A percentile compares a stretch with the other conserved stretches of the same genome.
Conservation (phyloP, 2,113 vertebrate genomes). For the Leucoraja erinaceus region DNA sequence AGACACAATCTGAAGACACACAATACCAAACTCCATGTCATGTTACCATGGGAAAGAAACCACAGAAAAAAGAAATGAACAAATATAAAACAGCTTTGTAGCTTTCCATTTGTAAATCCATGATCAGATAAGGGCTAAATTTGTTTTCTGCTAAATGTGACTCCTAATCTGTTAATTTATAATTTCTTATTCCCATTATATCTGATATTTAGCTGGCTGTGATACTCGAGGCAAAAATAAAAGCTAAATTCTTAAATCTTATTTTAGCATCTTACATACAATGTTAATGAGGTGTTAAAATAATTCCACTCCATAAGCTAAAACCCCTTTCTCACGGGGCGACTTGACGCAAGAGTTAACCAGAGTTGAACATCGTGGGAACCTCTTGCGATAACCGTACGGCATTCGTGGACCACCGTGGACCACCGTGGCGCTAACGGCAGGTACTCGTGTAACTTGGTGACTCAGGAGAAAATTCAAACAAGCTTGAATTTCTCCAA, state of each 20-base stretch:
- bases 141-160: background rate
- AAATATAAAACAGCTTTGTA: background rate
- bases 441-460: too few relatives aligned
- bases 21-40: background rate
- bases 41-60: background rate
- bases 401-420: too few relatives aligned
- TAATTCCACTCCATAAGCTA: background rate
- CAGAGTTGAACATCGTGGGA: too few relatives aligned
- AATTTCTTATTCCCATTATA: background rate
- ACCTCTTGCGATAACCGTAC: too few relatives aligned
- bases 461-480: too few relatives aligned
- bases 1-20: background rate
- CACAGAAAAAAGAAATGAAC: constrained; percentile 8
- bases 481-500: too few relatives aligned
- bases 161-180: background rate
- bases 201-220: background rate
- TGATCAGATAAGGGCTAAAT: background rate
- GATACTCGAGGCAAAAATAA: background rate
- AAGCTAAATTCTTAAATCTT: background rate
- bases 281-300: background rate
- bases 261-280: too few relatives aligned
- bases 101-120: background rate
- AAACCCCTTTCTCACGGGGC: too few relatives aligned
- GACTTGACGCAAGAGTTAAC: too few relatives aligned
- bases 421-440: too few relatives aligned